A percentile compares a stretch with the other conserved stretches of the same genome.
These are phyloP conservation scores for Trogon surrucura DNA, from an alignment of 2,113 vertebrate genomes.

Conservation along the genomic window DNA sequence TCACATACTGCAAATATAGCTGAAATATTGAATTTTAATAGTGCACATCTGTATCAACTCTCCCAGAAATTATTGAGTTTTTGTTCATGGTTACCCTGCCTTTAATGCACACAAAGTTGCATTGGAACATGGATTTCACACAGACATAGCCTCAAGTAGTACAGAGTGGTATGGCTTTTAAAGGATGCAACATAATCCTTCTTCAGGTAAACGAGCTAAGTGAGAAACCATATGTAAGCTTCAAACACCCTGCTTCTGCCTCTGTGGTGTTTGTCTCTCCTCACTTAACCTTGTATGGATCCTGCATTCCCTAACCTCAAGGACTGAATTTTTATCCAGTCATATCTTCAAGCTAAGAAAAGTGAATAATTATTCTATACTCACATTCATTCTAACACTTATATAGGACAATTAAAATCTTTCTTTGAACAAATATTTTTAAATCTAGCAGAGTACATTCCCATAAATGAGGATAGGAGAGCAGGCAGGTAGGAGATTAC, in stretches of 20 bases:
- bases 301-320: neutral
- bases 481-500: neutral
- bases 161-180: neutral
- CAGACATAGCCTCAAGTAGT: neutral
- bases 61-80: neutral
- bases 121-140: neutral
- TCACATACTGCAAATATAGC: neutral
- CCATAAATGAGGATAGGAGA: neutral
- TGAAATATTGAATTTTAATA: neutral
- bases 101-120: neutral
- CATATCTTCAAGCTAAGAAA: neutral
- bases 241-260: neutral
- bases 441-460: neutral
- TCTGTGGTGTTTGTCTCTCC: neutral
- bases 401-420: neutral
- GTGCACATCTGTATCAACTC: neutral
- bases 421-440: neutral
- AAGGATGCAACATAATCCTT: neutral
- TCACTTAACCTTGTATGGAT: neutral
- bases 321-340: neutral
- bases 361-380: neutral
- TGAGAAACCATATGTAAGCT: fast-evolving
- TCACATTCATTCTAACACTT: neutral
- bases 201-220: neutral
- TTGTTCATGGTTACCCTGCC: neutral